These are phyloP conservation scores for Pyrgilauda ruficollis DNA, from an alignment of 2,113 vertebrate genomes.

Conservation along the genomic window DNA sequence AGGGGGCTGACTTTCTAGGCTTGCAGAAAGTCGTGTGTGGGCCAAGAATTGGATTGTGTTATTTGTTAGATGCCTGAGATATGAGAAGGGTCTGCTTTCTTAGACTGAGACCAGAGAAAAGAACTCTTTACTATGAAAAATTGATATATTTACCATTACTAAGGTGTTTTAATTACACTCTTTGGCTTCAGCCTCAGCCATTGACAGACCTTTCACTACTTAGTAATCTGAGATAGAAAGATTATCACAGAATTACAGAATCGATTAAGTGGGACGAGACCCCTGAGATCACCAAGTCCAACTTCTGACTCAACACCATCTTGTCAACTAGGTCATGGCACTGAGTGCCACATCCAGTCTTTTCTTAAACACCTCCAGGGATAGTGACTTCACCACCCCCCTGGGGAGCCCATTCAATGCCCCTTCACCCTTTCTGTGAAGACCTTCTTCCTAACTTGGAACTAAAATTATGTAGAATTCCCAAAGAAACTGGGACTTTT, in stretches of 20 bases:
- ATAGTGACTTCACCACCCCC: neutral
- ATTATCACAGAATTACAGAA: neutral
- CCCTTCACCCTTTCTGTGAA: neutral
- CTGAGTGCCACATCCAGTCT: neutral
- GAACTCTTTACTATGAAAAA: neutral
- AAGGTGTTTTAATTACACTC: neutral
- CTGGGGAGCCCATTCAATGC: neutral
- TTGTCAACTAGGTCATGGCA: neutral
- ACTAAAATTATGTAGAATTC: neutral
- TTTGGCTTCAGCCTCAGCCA: neutral
- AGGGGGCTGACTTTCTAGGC: neutral
- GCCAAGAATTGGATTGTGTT: neutral
- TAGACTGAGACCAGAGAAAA: neutral
- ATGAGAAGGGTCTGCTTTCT: neutral
- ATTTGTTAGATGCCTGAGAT: neutral
- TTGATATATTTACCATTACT: neutral
- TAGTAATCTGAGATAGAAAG: neutral
- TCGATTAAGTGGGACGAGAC: neutral
- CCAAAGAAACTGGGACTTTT: neutral
- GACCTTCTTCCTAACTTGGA: too few relatives aligned
- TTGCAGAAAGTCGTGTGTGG: neutral
- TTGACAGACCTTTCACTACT: neutral
- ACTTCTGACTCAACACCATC: neutral
- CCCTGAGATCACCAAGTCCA: neutral
- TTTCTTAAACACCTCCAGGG: neutral